Conservation (phyloP, 2,797 vertebrate species). For the Presbytis comata region DNA sequence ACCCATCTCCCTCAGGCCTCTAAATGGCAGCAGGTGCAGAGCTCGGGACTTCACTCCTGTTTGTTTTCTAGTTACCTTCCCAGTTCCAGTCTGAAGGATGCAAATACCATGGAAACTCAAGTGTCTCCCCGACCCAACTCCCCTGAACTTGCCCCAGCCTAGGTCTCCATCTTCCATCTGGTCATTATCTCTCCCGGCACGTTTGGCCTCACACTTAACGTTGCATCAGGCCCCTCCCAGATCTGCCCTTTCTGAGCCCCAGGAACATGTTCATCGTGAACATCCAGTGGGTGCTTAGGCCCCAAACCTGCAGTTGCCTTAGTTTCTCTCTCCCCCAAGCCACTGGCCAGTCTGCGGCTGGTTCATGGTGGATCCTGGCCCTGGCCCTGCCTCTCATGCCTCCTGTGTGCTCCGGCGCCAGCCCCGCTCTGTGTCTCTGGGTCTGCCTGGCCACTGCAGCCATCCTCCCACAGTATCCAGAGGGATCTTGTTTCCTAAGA, state of each 20-base stretch:
- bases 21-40: neutral
- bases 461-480: neutral
- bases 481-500: neutral
- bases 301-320: neutral
- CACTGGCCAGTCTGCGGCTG: neutral
- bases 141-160: neutral
- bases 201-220: neutral
- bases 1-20: neutral
- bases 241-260: neutral
- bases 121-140: neutral
- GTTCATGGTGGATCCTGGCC: neutral
- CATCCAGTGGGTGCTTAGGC: neutral
- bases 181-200: neutral
- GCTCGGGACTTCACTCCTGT: neutral
- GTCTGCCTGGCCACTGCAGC: neutral
- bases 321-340: neutral
- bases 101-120: accelerated
- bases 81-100: neutral
- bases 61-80: neutral
- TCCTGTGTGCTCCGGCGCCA: neutral
- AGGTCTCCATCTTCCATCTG: neutral
- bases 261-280: neutral
- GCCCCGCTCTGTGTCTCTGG: neutral
- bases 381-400: neutral
- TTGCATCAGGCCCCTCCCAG: neutral